A percentile compares a stretch with the other conserved stretches of the same genome.
Evolutionary conservation across 1,140 invertebrate genomes (phyloP).

Genomic region (Aethina tumida): DNA sequence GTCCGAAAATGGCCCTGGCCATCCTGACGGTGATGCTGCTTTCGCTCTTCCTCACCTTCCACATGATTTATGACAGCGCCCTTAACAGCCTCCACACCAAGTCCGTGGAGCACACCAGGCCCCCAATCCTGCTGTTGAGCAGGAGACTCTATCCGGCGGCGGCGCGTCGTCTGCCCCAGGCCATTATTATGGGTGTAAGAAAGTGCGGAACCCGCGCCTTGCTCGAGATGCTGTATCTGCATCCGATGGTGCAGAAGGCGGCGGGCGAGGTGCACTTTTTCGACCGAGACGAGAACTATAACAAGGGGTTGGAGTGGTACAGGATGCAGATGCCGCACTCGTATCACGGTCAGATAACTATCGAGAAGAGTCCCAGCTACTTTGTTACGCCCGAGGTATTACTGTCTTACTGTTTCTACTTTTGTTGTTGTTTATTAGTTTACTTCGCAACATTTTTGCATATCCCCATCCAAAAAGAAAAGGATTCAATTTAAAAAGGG

Average conservation of each 20-base stretch:
- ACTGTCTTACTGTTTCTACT: no score
- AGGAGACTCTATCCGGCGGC: conserved; percentile 29
- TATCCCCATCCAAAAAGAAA: no score
- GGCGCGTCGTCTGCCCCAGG: conserved; percentile 41
- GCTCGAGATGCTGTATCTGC: conserved; percentile 88
- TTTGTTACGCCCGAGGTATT: conserved; percentile 93
- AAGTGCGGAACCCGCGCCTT: conserved; percentile 90
- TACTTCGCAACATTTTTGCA: no score
- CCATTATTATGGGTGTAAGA: conserved; percentile 83
- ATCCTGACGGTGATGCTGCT: conserved; percentile 65
- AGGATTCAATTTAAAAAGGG: no score
- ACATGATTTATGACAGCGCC: conserved; percentile 73
- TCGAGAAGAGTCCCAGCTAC: conserved; percentile 96
- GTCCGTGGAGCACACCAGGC: conserved; percentile 18
- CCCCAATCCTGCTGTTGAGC: conserved; percentile 26
- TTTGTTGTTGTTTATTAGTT: no score
- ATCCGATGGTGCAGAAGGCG: conserved; percentile 86
- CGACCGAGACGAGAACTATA: conserved; percentile 84
- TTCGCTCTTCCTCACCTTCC: conserved; percentile 69
- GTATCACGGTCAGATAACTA: conserved; percentile 80
- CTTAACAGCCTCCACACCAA: conserved; percentile 63
- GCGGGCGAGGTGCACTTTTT: conserved; percentile 92
- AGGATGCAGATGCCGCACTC: conserved; percentile 86
- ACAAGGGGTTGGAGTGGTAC: conserved; percentile 87
- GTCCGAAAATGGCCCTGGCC: conserved; percentile 66